A percentile compares a stretch with the other conserved stretches of the same genome.
Evolutionary conservation across 2,888 invertebrate genomes (phyloP).

Genomic region (Thymelicus lineola): DNA sequence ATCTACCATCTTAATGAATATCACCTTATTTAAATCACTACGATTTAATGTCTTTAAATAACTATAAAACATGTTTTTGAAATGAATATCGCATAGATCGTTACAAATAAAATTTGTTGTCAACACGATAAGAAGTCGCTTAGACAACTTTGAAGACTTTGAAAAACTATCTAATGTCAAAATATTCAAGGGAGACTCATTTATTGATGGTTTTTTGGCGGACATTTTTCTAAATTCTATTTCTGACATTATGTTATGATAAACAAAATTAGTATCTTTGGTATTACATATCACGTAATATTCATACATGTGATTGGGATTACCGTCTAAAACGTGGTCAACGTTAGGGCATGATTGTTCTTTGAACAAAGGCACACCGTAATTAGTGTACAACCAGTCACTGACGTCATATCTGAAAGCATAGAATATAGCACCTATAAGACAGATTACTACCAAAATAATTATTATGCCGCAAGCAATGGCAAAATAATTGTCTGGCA

Average conservation of each 20-base stretch:
- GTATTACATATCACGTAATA: conserved; percentile 95
- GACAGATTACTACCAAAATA: conserved; percentile 88
- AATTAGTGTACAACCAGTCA: conserved; percentile 92
- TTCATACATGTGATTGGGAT: conserved; percentile 91
- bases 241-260: conserved; percentile 88
- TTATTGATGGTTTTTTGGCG: conserved; percentile 89
- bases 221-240: conserved; percentile 89
- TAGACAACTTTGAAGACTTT: conserved; percentile 78
- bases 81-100: conserved; percentile 78
- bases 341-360: conserved; percentile 87
- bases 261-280: conserved; percentile 90
- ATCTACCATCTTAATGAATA: conserved; percentile 78
- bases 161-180: conserved; percentile 80
- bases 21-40: conserved; percentile 76
- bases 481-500: conserved; percentile 90
- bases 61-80: conserved; percentile 80
- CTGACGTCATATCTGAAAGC: conserved; percentile 91
- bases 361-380: conserved; percentile 91
- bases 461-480: conserved; percentile 89
- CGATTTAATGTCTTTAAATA: conserved; percentile 78
- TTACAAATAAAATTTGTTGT: conserved; percentile 84
- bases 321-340: conserved; percentile 87
- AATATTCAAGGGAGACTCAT: conserved; percentile 87
- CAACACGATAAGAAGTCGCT: conserved; percentile 84
- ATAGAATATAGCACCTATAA: conserved; percentile 89